A percentile compares a stretch with the other conserved stretches of the same genome.
phyloP scores from a whole-genome alignment of 2,113 vertebrate genomes.

The Xiphorhynchus elegans region DNA sequence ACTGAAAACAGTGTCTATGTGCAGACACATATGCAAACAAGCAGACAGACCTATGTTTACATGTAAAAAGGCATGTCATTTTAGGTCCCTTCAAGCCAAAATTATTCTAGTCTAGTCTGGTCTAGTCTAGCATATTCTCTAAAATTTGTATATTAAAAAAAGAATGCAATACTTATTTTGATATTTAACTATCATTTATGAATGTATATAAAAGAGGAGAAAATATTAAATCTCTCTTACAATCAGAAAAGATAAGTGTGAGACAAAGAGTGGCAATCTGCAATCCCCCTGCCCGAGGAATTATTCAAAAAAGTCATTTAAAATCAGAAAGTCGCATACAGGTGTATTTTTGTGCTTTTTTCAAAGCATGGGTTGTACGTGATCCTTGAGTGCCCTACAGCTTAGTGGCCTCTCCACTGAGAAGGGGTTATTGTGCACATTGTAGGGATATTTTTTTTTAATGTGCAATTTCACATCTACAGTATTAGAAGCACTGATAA shows the following conservation, averaged over 20 bases:
- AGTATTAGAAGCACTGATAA: not conserved
- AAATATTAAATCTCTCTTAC: not conserved
- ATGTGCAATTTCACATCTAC: not conserved
- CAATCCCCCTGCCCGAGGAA: not conserved
- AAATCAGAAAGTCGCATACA: not conserved
- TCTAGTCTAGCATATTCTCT: not conserved
- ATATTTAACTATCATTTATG: not conserved
- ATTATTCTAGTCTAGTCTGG: not conserved
- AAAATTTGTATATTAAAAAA: not conserved
- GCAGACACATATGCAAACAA: not conserved
- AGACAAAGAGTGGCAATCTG: not conserved
- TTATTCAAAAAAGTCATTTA: not conserved
- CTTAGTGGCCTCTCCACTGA: not conserved
- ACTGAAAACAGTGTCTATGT: not conserved
- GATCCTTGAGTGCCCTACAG: not conserved
- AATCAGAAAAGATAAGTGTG: not conserved
- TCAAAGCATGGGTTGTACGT: not conserved
- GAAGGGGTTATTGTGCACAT: not conserved
- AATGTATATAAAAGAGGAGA: not conserved
- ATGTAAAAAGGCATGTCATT: not conserved
- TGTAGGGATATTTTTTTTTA: not conserved
- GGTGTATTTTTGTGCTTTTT: not conserved
- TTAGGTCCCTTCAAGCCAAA: not conserved
- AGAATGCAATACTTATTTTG: not conserved
- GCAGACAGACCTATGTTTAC: not conserved